Conservation (phyloP, 2,113 vertebrate genomes). For the Paramisgurnus dabryanus region DNA sequence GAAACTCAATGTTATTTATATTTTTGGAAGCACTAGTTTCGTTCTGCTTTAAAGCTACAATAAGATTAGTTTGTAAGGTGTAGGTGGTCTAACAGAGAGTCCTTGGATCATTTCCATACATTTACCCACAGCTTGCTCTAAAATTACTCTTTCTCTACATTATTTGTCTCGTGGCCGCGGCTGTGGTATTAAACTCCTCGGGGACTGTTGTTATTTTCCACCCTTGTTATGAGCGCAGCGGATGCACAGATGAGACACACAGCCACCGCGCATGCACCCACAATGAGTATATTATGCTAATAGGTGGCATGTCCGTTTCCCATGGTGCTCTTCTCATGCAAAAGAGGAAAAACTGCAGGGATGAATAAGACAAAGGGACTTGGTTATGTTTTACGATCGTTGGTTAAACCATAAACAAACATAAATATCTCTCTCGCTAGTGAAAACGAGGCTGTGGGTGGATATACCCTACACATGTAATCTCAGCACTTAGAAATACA, state of each 20-base stretch:
- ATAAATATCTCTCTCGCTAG: not conserved
- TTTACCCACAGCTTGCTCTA: conserved; percentile 36
- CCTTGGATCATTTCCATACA: conserved; percentile 42
- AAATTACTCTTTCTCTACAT: conserved; percentile 52
- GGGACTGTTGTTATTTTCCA: conserved; percentile 50
- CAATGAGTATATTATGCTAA: conserved; percentile 51
- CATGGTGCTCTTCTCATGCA: conserved; percentile 31
- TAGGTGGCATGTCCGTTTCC: conserved; percentile 29
- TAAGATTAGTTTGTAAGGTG: conserved; percentile 13
- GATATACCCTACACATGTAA: not conserved
- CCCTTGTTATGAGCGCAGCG: conserved; percentile 2
- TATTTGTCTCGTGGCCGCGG: conserved; percentile 44
- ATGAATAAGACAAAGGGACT: conserved; percentile 38
- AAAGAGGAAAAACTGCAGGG: conserved; percentile 24
- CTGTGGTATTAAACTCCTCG: conserved; percentile 40
- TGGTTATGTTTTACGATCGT: conserved; percentile 12
- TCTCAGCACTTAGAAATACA: no score
- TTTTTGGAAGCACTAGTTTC: conserved; percentile 30
- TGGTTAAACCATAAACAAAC: conserved; percentile 17
- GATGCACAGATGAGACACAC: conserved; percentile 44
- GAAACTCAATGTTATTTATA: conserved; percentile 46
- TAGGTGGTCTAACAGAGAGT: conserved; percentile 25
- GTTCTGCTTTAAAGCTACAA: conserved; percentile 31
- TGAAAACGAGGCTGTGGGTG: not conserved
- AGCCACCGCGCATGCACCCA: conserved; percentile 3